phyloP scores from a whole-genome alignment of 1,140 invertebrate species.

The Nebria ingens region DNA sequence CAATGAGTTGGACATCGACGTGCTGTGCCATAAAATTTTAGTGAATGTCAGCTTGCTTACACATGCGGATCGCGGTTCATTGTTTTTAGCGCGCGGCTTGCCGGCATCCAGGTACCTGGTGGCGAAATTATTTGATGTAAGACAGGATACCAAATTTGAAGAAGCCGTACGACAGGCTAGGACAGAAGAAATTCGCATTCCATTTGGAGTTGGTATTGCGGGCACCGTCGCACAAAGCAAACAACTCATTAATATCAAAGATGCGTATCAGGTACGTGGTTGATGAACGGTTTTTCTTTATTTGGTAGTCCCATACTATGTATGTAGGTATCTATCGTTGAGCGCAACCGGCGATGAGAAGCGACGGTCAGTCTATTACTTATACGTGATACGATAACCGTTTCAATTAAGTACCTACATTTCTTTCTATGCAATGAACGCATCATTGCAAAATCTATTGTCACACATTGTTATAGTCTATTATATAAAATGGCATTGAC shows the following conservation, averaged over 20 bases:
- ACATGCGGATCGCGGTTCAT: constrained; percentile 72
- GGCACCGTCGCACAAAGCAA: constrained; percentile 82
- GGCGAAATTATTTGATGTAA: constrained; percentile 87
- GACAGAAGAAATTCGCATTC: constrained; percentile 73
- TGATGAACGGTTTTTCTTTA: too few species aligned
- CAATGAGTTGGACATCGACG: constrained; percentile 86
- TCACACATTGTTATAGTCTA: too few species aligned
- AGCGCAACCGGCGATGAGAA: too few species aligned
- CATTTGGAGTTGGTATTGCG: constrained; percentile 83
- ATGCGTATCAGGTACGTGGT: constrained; percentile 68
- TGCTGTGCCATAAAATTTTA: constrained; percentile 87
- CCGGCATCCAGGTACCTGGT: constrained; percentile 66
- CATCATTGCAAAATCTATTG: too few species aligned
- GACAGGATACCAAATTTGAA: constrained; percentile 71
- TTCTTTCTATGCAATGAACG: too few species aligned
- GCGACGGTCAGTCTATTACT: too few species aligned
- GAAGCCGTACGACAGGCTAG: constrained; percentile 60
- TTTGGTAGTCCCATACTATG: too few species aligned
- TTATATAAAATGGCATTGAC: too few species aligned
- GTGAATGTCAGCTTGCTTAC: constrained; percentile 83
- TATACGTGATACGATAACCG: too few species aligned
- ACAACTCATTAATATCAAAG: constrained; percentile 78
- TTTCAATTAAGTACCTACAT: too few species aligned
- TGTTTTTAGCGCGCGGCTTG: constrained; percentile 77
- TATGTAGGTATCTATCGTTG: too few species aligned